phyloP scores from a whole-genome alignment of 1,140 invertebrate species.

The Eupristina koningsbergeri region DNA sequence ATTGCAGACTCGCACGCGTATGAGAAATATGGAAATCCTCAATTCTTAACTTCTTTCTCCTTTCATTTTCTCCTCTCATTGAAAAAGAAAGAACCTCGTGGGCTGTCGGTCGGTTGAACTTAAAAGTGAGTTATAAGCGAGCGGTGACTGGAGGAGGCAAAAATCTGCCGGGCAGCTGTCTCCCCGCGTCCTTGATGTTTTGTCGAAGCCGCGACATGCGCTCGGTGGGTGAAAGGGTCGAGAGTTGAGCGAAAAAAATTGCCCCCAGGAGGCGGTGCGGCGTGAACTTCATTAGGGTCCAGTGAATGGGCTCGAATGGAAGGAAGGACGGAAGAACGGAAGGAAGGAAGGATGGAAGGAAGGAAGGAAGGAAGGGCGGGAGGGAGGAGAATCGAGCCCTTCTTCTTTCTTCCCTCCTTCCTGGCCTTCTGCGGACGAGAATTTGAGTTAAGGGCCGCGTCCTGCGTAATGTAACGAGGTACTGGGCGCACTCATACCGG shows the following conservation, averaged over 20 bases:
- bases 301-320: no score
- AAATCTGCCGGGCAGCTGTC: conserved; percentile 56
- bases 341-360: no score
- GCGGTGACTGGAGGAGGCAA: background rate
- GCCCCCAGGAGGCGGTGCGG: conserved; percentile 49
- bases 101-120: background rate
- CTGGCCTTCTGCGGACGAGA: background rate
- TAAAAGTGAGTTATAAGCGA: background rate
- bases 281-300: conserved; percentile 71
- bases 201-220: conserved; percentile 62
- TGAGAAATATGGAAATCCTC: background rate
- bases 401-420: conserved; percentile 34
- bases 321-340: no score
- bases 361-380: no score
- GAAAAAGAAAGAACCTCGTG: background rate
- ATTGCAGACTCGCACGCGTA: background rate
- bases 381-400: no score
- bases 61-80: conserved; percentile 9
- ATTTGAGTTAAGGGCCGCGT: background rate
- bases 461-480: conserved; percentile 3
- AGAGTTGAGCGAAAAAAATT: background rate
- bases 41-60: background rate
- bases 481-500: background rate
- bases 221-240: conserved; percentile 60
- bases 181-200: conserved; percentile 67